Percentiles rank a stretch among this genome's conserved stretches.
These are phyloP conservation scores for Bradysia coprophila DNA, from an alignment of 1,140 invertebrate genomes.

Conservation along the genomic window DNA sequence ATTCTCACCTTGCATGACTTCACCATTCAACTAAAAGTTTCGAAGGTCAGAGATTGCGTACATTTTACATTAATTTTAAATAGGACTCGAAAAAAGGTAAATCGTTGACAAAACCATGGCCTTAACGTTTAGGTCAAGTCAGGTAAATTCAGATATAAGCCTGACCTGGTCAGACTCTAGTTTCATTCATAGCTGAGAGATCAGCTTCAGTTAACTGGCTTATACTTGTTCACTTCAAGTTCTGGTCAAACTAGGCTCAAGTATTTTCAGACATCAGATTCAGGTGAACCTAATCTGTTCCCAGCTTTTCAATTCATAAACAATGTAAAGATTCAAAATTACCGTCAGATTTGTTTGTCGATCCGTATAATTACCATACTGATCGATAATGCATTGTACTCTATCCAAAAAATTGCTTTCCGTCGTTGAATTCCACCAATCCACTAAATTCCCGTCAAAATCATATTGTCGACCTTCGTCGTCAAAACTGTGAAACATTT, in stretches of 20 bases:
- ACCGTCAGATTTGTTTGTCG: neutral
- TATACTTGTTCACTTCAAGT: no score
- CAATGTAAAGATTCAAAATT: neutral
- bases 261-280: no score
- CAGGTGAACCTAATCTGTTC: no score
- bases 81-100: neutral
- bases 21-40: constrained; percentile 52
- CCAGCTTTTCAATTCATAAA: neutral
- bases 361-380: constrained; percentile 40
- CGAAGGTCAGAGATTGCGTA: constrained; percentile 9
- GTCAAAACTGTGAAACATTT: constrained; percentile 35
- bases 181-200: no score
- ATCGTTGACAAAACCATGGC: constrained; percentile 3
- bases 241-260: no score
- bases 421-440: constrained; percentile 35
- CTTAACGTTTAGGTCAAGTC: no score
- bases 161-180: no score
- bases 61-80: neutral
- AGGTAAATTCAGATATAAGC: no score
- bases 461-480: constrained; percentile 52
- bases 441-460: constrained; percentile 43
- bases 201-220: no score
- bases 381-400: constrained; percentile 47
- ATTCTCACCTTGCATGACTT: constrained; percentile 81
- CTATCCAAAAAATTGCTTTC: constrained; percentile 31